Percentiles rank a stretch among this genome's conserved stretches.
Conservation (phyloP, 2,113 vertebrate species). For the Tachysurus vachellii region DNA sequence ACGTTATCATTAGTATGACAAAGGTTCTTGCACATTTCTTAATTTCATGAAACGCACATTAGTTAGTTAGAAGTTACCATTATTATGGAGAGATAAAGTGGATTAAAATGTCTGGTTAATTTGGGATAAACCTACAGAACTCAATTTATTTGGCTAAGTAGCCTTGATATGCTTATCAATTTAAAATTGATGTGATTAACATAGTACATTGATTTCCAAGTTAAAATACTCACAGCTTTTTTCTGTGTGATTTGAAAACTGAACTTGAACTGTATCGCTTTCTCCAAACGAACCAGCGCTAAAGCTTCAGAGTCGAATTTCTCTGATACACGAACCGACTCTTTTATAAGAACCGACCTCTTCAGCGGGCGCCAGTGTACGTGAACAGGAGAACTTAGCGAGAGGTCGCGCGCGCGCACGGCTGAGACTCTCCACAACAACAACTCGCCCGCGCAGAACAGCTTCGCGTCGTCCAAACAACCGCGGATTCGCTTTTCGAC, state of each 20-base stretch:
- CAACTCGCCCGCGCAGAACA: background rate
- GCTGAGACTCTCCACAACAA: background rate
- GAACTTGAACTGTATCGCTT: background rate
- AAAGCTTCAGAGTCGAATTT: background rate
- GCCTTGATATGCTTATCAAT: background rate
- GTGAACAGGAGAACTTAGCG: slow-evolving; percentile 23
- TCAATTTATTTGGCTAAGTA: background rate
- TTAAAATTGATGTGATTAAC: background rate
- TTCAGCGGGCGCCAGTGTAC: background rate
- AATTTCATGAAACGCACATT: background rate
- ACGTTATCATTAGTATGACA: background rate
- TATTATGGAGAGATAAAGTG: background rate
- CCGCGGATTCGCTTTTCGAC: background rate
- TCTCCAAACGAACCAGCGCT: no score
- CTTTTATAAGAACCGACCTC: background rate
- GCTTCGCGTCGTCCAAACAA: background rate
- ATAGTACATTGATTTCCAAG: background rate
- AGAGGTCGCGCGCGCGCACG: background rate
- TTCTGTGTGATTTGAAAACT: background rate
- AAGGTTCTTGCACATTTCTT: background rate
- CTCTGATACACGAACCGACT: background rate
- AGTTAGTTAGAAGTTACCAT: background rate
- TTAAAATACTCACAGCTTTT: background rate
- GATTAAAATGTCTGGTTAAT: background rate
- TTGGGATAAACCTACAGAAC: background rate